Conservation (phyloP, 2,888 invertebrate species). For the Pseudococcus viburni region DNA sequence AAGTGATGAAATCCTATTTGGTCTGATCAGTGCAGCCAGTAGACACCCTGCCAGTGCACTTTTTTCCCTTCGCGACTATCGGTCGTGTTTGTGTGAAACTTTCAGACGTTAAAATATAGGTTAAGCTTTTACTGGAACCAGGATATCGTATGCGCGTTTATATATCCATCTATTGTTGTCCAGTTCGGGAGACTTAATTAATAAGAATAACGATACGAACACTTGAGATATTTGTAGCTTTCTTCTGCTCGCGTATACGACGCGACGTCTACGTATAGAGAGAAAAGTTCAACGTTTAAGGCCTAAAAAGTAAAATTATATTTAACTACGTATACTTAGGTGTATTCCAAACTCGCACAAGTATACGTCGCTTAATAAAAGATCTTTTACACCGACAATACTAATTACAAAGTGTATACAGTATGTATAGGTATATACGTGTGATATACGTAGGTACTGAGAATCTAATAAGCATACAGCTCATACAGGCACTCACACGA, state of each 20-base stretch:
- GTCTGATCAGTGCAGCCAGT: neutral
- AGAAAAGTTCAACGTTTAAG: conserved; percentile 18
- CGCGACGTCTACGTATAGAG: neutral
- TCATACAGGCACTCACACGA: neutral
- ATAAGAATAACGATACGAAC: conserved; percentile 6
- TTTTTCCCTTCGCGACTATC: neutral
- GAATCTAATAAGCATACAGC: neutral
- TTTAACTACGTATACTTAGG: neutral
- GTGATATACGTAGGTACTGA: neutral
- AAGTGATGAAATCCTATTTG: no score
- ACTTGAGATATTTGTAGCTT: conserved; percentile 24
- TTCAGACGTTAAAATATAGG: neutral
- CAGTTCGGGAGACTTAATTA: neutral
- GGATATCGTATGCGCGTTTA: neutral
- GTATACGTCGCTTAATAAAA: conserved; percentile 13
- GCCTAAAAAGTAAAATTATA: conserved; percentile 38
- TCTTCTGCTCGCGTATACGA: neutral
- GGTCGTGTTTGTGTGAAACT: neutral
- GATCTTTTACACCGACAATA: conserved; percentile 40
- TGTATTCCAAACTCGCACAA: neutral
- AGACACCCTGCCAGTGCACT: neutral
- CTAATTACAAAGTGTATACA: conserved; percentile 10
- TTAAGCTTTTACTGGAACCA: conserved; percentile 35
- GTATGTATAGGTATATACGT: neutral
- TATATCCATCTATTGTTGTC: neutral